These are phyloP conservation scores for Bubo blakistoni DNA, from an alignment of 2,113 vertebrate genomes.

Conservation along the genomic window DNA sequence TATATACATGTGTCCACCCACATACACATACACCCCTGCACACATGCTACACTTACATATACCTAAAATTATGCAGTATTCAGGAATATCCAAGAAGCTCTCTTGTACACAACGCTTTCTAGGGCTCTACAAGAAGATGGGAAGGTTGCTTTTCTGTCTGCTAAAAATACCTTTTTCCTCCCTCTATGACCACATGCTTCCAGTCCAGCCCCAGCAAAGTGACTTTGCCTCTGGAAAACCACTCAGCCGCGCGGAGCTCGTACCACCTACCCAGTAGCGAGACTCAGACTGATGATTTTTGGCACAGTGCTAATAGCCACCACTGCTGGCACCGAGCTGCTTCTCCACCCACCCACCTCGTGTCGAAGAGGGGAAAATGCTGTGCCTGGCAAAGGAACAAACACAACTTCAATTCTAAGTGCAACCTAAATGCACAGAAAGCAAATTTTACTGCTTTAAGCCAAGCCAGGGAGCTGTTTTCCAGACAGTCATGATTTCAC, in stretches of 20 bases:
- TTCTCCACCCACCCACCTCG: neutral
- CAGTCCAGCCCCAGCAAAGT: neutral
- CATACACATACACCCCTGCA: neutral
- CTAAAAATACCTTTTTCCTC: conserved; percentile 21
- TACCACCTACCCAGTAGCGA: neutral
- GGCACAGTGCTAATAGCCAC: neutral
- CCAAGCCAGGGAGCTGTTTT: neutral
- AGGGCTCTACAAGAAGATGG: neutral
- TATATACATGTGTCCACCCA: neutral
- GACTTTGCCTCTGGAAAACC: conserved; percentile 9
- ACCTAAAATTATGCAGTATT: neutral
- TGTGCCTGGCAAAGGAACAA: neutral
- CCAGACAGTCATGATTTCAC: conserved; percentile 10
- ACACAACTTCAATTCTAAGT: neutral
- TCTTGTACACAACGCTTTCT: neutral
- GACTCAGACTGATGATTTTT: neutral
- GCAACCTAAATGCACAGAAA: neutral
- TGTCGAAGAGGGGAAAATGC: neutral
- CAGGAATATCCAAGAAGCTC: neutral
- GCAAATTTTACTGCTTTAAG: neutral
- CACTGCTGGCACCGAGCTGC: neutral
- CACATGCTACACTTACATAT: neutral
- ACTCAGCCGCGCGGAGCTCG: neutral
- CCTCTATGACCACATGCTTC: neutral
- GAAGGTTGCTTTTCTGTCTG: neutral